Base-by-base conservation (phyloP, 2,797 vertebrate genomes). In the Ambastaia sidthimunki region DNA sequence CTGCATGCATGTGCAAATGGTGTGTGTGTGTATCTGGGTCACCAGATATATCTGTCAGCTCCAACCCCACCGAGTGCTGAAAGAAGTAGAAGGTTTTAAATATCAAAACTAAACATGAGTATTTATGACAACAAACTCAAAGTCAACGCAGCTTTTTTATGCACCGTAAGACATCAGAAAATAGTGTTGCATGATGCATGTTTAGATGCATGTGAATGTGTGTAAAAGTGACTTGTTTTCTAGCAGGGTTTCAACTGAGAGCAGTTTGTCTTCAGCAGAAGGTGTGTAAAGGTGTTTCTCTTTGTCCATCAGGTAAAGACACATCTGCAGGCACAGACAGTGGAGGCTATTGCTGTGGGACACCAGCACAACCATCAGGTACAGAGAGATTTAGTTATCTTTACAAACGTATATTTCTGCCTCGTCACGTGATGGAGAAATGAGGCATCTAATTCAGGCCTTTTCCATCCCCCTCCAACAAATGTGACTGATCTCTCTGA, bases 301-400 rank as follows among this genome's bases (percentile, higher is more conserved):
- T 83, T 28, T 18, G 48, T 81, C 60, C 37, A 1, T 18, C 76
- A 99, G 97, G 93, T 99, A 74, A 99, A 99, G 88, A 99, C 97
- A 0, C 97, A 97, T 70, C 94, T 98, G 34, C 97, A 98, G 87
- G 96, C 97, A 23, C 96, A 98, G 89, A 93, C 95, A 0, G 83
- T 94, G 84, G 84, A 93, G 0, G 68, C 93, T 0, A 86, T 98
- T 41, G 96, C 96, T 0, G 96, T 98, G 23, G 97, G 97, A 13
- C 95, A 98, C 88, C 97, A 99, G 88, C 97, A 99, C 85, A 95
- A 97, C 83, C 96, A 98, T 60, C 89, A 95, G 95, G 97, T 98
- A 89, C 91, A 23, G 18, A 28, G 15, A 28, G 92, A n/a, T 13
- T 4, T 31, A 31, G 31, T 31, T 31, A 31, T 4, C 2, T 31